These are phyloP conservation scores for Pteria penguin DNA, from an alignment of 2,888 invertebrate genomes.

Conservation along the genomic window DNA sequence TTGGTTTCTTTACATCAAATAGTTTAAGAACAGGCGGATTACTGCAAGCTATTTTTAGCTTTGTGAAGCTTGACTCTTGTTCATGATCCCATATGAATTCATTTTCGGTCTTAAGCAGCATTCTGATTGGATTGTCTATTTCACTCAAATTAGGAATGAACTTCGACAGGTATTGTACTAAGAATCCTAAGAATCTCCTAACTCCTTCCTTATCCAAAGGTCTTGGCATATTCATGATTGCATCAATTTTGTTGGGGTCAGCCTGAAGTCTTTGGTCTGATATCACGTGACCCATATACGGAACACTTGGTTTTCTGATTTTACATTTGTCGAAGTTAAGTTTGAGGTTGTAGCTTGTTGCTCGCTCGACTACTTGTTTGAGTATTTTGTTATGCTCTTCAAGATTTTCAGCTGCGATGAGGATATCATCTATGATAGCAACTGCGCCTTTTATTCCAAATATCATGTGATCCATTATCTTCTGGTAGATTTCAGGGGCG, in stretches of 20 bases:
- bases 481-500: slow-evolving; percentile 53
- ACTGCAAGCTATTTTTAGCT: slow-evolving; percentile 15
- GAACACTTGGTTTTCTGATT: slow-evolving; percentile 15
- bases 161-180: slow-evolving; percentile 51
- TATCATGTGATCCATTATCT: slow-evolving; percentile 57
- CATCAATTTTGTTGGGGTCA: slow-evolving; percentile 47
- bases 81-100: slow-evolving; percentile 43
- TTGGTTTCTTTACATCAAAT: slow-evolving; percentile 33
- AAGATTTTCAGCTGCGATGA: slow-evolving; percentile 43
- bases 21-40: slow-evolving; percentile 9
- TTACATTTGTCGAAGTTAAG: slow-evolving; percentile 52
- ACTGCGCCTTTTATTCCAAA: slow-evolving; percentile 48
- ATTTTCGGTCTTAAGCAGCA: slow-evolving; percentile 44
- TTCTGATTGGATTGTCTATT: slow-evolving; percentile 46
- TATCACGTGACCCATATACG: slow-evolving; percentile 44
- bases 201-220: slow-evolving; percentile 53
- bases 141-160: slow-evolving; percentile 56
- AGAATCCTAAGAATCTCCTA: slow-evolving; percentile 48
- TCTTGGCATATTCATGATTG: slow-evolving; percentile 52
- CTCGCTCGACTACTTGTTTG: slow-evolving; percentile 40
- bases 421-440: slow-evolving; percentile 55
- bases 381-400: slow-evolving; percentile 51
- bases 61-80: slow-evolving; percentile 45
- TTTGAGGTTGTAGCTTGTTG: slow-evolving; percentile 47
- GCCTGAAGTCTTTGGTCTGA: slow-evolving; percentile 43